Evolutionary conservation across 1,140 invertebrate species (phyloP).

Genomic region (Procambarus clarkii): DNA sequence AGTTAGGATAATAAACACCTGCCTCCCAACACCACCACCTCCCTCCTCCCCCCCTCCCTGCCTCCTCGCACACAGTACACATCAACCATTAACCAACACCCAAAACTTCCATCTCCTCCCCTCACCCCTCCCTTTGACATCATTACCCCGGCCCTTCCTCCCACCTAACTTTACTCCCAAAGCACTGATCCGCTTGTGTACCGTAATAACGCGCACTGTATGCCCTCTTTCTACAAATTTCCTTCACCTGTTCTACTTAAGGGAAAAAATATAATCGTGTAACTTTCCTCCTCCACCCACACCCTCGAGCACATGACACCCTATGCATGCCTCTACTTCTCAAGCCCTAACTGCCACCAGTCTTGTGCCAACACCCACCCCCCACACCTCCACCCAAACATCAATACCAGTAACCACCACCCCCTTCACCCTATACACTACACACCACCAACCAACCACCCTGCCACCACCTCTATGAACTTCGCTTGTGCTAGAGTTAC

Average conservation of each 20-base stretch:
- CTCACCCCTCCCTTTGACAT: not conserved
- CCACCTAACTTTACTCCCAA: too few relatives aligned
- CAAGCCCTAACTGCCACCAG: not conserved
- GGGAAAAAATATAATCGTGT: too few relatives aligned
- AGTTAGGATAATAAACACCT: too few relatives aligned
- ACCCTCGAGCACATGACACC: not conserved
- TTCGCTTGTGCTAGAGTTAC: too few relatives aligned
- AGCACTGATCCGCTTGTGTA: too few relatives aligned
- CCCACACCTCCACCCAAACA: not conserved
- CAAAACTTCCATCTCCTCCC: conserved; percentile 3
- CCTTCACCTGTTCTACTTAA: too few relatives aligned
- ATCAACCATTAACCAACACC: too few relatives aligned
- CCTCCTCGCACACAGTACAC: not conserved
- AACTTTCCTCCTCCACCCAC: not conserved
- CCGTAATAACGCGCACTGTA: too few relatives aligned
- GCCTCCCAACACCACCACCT: not conserved
- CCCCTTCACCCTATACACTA: not conserved
- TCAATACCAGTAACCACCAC: not conserved
- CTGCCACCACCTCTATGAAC: not conserved
- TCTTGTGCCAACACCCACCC: too few relatives aligned
- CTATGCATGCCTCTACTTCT: too few relatives aligned
- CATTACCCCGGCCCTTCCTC: not conserved
- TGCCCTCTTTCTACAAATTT: too few relatives aligned
- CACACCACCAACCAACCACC: not conserved
- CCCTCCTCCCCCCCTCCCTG: not conserved